These are phyloP conservation scores for Eudasyphora cyanicolor DNA, from an alignment of 2,888 invertebrate genomes.

Conservation along the genomic window DNA sequence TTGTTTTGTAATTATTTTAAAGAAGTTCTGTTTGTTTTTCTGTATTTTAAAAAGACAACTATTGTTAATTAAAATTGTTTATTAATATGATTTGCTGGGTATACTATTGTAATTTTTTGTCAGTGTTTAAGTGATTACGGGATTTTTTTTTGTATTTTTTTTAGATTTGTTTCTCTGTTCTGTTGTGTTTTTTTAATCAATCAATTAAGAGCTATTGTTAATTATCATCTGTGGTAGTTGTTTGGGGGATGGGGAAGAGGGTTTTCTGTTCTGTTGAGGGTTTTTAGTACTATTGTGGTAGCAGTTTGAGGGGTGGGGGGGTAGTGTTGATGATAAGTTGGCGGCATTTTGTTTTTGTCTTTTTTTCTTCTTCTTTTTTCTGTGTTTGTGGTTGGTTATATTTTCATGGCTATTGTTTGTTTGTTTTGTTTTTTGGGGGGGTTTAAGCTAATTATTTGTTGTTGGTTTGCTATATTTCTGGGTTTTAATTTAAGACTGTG, in stretches of 20 bases:
- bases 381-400: conserved; percentile 7
- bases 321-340: neutral
- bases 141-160: conserved; percentile 16
- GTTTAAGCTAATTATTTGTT: conserved; percentile 8
- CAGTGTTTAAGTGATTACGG: neutral
- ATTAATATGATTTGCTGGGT: conserved; percentile 30
- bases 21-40: conserved; percentile 50
- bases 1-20: conserved; percentile 52
- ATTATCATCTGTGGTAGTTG: conserved; percentile 27
- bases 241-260: conserved; percentile 10
- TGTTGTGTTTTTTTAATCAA: conserved; percentile 31
- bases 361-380: neutral
- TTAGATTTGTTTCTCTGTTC: neutral
- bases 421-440: neutral
- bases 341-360: conserved; percentile 8
- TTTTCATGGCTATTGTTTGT: conserved; percentile 14
- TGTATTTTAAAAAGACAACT: conserved; percentile 36
- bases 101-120: conserved; percentile 29
- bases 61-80: conserved; percentile 37
- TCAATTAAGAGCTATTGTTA: conserved; percentile 56
- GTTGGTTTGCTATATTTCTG: neutral
- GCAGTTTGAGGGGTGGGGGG: neutral
- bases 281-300: conserved; percentile 17
- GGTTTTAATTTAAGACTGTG: conserved; percentile 12
- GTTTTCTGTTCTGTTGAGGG: neutral